Percentiles rank a stretch among this genome's conserved stretches.
Conservation (phyloP, 2,888 invertebrate species). For the Cantharis lateralis region DNA sequence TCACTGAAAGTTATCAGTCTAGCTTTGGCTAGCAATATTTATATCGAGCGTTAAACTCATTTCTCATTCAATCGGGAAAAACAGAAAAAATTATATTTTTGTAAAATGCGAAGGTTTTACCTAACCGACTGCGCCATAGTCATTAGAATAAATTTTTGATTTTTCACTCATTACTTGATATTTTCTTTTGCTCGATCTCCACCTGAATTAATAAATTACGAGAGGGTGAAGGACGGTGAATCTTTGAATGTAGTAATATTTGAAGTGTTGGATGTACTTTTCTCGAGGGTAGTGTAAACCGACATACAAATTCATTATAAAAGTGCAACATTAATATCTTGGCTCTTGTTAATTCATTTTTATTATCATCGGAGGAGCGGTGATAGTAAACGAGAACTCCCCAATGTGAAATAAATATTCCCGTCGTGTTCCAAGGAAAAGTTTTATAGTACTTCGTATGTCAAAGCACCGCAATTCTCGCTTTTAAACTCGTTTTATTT, state of each 20-base stretch:
- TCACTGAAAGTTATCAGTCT: too few relatives aligned
- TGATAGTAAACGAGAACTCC: slow-evolving; percentile 47
- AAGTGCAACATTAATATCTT: slow-evolving; percentile 52
- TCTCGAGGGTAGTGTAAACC: slow-evolving; percentile 49
- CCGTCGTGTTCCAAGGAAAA: slow-evolving; percentile 58
- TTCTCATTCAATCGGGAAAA: too few relatives aligned
- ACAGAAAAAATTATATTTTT: too few relatives aligned
- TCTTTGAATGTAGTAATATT: not conserved
- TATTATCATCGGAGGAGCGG: slow-evolving; percentile 55
- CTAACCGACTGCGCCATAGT: not conserved
- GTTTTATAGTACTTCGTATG: slow-evolving; percentile 31
- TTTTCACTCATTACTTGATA: not conserved
- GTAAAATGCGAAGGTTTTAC: not conserved
- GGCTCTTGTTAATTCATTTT: slow-evolving; percentile 55
- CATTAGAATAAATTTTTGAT: not conserved
- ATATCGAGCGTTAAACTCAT: too few relatives aligned
- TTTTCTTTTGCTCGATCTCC: not conserved
- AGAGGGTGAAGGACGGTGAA: not conserved
- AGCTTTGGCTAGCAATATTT: too few relatives aligned
- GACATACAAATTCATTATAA: slow-evolving; percentile 53
- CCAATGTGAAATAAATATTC: slow-evolving; percentile 63
- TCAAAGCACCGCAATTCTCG: slow-evolving; percentile 26
- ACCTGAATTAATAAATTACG: not conserved
- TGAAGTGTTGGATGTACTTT: slow-evolving; percentile 31
- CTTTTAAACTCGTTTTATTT: slow-evolving; percentile 28